Evolutionary conservation across 2,797 vertebrate species (phyloP), one percentile per base, ranked within the genome.

Genomic region (Peromyscus aztecus): DNA sequence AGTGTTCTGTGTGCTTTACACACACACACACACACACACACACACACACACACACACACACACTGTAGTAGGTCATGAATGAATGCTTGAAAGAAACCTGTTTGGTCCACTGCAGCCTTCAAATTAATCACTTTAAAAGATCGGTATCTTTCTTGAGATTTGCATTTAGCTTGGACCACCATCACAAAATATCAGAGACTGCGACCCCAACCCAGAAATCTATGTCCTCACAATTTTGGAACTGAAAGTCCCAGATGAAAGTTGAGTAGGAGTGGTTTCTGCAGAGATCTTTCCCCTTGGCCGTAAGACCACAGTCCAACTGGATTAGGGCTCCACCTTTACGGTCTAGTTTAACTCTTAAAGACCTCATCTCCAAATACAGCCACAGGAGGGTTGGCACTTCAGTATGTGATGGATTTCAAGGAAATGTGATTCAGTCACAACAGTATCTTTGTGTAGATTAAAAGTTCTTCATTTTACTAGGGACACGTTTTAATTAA

Each of bases 111-210:
- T 67, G 27, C 16, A 31, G 31, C 73, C 52, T 90, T 96, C 90
- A 91, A 76, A 91, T 87, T 55, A 34, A 76, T 76, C 12, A 92
- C n/a, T 75, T 94, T 21, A 84, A 81, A 94, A 93, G 55, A 73
- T 76, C 2, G 8, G 0, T 40, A 37, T 97, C 94, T 71, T 14
- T 19, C 95, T 43, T 73, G 29, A 89, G 78, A 57, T 21, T 94
- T 49, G 88, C 3, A 16, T 55, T 90, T 94, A 75, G 19, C 14
- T 76, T 76, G 76, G 67, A 40, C 17, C 55, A 37, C 24, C 29
- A 55, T 29, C 61, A 87, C 34, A 57, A 57, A 59, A 87, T 46
- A 57, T 37, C 81, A 90, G 14, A 88, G 67, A 76, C 24, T 69
- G n/a, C 80, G 69, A 4, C 77, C 61, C 43, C 63, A 46, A 73